Evolutionary conservation across 2,113 vertebrate species (phyloP), one percentile per base, ranked within the genome.

Genomic region (Sylvia atricapilla): DNA sequence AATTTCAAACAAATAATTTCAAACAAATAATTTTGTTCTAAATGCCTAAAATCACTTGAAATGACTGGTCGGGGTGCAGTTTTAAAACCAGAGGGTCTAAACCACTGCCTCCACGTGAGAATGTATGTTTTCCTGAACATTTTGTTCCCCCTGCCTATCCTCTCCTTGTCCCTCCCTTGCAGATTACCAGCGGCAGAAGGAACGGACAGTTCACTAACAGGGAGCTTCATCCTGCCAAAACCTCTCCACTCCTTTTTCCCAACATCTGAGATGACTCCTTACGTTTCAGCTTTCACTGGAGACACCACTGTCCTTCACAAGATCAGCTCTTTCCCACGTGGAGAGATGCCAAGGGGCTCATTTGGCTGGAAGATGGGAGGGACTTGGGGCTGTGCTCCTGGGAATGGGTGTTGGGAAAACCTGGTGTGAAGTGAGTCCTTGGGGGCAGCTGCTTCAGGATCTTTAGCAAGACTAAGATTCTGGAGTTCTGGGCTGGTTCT

Each of bases 111-210:
- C 62, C n/a, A 1, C 15, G 20, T 50, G 8, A 50, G 3, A 35
- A 68, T 19, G 5, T 28, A 53, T 23, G 33, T 76, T 93, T 59
- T 33, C 41, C 39, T 85, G 6, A 60, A 28, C 7, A 3, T 39
- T 72, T 31, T 74, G 43, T 23, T 72, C 12, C 16, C 16, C 24
- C 8, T 30, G 37, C 60, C 25, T 19, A 4, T 35, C 9, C 5
- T 58, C 3, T 50, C 70, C 25, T 31, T 93, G 89, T 50, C 75
- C 83, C 63, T 92, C 90, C 79, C 24, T 66, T 81, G 82, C 94
- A 99, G 99, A 99, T 95, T 99, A 99, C 97, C 99, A 99, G 96
- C 97, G 99, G 77, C 99, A 99, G 97, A 99, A 99, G 97, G 99
- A 99, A 87, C 98, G 99, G 95, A 99, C 99, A 6, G 99, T 99